Base-by-base conservation (phyloP, 2,797 vertebrate species). In the Xyrichtys novacula region DNA sequence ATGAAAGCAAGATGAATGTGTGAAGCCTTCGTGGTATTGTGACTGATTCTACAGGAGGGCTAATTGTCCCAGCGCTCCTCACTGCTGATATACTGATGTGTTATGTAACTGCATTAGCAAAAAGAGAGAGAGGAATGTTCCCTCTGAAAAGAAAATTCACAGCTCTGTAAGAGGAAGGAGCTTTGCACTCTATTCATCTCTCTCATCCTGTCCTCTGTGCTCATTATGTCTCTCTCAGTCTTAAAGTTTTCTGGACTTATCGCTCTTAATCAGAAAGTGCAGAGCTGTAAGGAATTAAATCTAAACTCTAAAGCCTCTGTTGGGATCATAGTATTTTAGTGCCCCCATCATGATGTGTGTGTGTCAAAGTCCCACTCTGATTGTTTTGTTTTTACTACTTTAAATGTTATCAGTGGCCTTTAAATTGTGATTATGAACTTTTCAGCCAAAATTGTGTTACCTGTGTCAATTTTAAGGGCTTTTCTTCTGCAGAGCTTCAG, bases 61-160 rank as follows among this genome's bases (percentile, higher is more conserved):
- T 87, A 89, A 88, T 89, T 83, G 76, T 73, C 71, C 72, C 43
- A 15, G 34, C 26, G 42, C 59, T 64, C 66, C 17, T 6, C 54
- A 39, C 65, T 29, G 57, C 74, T 80, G 77, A 89, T 85, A 66
- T 74, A 67, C 78, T 65, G 65, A 74, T 78, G 48, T 61, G 68
- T 90, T 91, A 86, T 60, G 47, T 80, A 89, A 91, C 63, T 60
- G 49, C 46, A 83, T 86, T 80, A 79, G 53, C 63, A 56, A 76
- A 86, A 79, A 71, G 25, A 76, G 58, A 76, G 58, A 82, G 57
- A 84, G 60, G 56, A 81, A 76, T 67, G 68, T 87, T 83, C 67
- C 53, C 67, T 83, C 76, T 49, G 38, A 71, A 55, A 48, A n/a
- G n/a, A n/a, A 78, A 85, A 77, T 81, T 73, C 20, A 28, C 70